phyloP scores from a whole-genome alignment of 2,888 invertebrate genomes.

The Craniophora ligustri region DNA sequence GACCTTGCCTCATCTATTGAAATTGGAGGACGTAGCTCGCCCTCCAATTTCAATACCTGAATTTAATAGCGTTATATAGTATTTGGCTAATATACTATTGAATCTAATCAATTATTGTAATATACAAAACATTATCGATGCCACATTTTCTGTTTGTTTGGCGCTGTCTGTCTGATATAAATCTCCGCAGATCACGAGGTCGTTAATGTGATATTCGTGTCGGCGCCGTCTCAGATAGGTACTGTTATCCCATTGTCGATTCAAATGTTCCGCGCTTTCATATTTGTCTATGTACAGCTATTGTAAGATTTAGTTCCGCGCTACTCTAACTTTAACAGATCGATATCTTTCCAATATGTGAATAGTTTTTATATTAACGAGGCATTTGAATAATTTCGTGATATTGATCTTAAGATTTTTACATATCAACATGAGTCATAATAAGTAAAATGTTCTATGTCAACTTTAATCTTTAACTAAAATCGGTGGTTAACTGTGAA shows the following conservation, averaged over 20 bases:
- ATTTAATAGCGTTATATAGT: no score
- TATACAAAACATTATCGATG: constrained; percentile 41
- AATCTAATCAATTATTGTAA: constrained; percentile 37
- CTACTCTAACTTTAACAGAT: constrained; percentile 60
- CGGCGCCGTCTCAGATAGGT: constrained; percentile 78
- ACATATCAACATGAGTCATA: constrained; percentile 26
- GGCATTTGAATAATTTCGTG: constrained; percentile 30
- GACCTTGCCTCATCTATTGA: no score
- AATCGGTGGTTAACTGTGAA: constrained; percentile 18
- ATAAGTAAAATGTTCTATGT: constrained; percentile 12
- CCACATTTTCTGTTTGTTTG: constrained; percentile 57
- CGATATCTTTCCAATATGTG: constrained; percentile 55
- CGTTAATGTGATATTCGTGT: constrained; percentile 87
- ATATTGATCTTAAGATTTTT: constrained; percentile 28
- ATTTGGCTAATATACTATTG: no score
- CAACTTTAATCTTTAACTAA: constrained; percentile 20
- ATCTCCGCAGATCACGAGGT: constrained; percentile 86
- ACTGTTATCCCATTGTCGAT: constrained; percentile 87
- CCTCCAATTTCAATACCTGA: no score
- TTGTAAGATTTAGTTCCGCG: constrained; percentile 73
- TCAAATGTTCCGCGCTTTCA: constrained; percentile 80
- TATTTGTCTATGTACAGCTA: constrained; percentile 79
- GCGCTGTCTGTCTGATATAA: constrained; percentile 81
- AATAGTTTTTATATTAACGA: constrained; percentile 11
- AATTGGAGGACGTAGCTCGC: no score